Evolutionary conservation across 2,113 vertebrate genomes (phyloP).

Genomic region (Notiomystis cincta): DNA sequence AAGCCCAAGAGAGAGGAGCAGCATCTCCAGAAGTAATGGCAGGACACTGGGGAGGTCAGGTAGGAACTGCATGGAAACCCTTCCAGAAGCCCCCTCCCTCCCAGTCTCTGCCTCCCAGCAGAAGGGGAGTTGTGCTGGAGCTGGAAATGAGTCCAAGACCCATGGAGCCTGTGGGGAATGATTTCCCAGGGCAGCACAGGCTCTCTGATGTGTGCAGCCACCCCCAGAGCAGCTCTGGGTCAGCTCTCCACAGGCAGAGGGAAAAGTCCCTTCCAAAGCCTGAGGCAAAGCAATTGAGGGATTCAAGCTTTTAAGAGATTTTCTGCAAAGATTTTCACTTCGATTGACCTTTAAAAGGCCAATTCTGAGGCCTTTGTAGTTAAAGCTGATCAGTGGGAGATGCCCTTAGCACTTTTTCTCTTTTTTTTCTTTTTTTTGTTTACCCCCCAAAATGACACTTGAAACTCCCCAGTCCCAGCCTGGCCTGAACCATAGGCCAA

Average conservation of each 20-base stretch:
- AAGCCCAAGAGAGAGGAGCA: background rate
- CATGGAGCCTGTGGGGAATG: background rate
- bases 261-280: background rate
- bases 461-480: too few species aligned
- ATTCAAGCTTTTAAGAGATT: constrained; percentile 5
- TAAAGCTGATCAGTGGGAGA: background rate
- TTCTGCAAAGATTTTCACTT: background rate
- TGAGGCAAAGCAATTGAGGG: background rate
- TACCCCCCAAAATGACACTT: too few species aligned
- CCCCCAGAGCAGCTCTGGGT: background rate
- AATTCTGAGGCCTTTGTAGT: background rate
- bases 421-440: too few species aligned
- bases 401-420: background rate
- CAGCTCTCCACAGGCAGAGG: background rate
- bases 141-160: background rate
- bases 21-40: background rate
- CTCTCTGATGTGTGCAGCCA: background rate
- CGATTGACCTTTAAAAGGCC: background rate
- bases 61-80: background rate
- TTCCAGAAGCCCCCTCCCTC: background rate
- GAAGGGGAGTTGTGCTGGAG: background rate
- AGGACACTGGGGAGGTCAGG: background rate
- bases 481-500: too few species aligned
- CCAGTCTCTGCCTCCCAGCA: background rate
- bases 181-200: background rate